phyloP scores from a whole-genome alignment of 2,797 vertebrate genomes.

The Toxotes lorentzi region DNA sequence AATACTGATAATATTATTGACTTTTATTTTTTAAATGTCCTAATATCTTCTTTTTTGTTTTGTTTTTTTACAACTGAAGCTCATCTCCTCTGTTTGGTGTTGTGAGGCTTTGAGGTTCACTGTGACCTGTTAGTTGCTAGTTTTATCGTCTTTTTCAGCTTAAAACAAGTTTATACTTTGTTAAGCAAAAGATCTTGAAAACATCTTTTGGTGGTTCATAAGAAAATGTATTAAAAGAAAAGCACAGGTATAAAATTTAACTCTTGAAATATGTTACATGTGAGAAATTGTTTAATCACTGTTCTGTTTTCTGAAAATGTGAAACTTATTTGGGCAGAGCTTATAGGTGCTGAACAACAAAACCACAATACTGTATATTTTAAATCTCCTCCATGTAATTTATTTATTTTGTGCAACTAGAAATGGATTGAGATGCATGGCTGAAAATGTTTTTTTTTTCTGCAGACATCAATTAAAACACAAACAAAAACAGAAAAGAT shows the following conservation, averaged over 20 bases:
- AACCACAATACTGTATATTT: slow-evolving; percentile 31
- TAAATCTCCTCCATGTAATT: slow-evolving; percentile 38
- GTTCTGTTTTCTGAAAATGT: slow-evolving; percentile 67
- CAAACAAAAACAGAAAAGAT: neutral
- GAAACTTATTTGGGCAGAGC: slow-evolving; percentile 30
- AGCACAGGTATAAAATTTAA: slow-evolving; percentile 30
- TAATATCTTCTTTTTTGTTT: slow-evolving; percentile 42
- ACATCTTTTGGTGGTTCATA: slow-evolving; percentile 35
- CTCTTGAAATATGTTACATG: slow-evolving; percentile 50
- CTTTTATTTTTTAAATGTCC: slow-evolving; percentile 52
- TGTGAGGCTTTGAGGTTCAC: slow-evolving; percentile 71
- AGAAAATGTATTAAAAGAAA: slow-evolving; percentile 34
- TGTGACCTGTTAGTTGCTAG: slow-evolving; percentile 72
- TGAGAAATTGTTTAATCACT: slow-evolving; percentile 70
- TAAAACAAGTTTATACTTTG: slow-evolving; percentile 51
- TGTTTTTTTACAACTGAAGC: slow-evolving; percentile 59
- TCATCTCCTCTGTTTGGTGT: slow-evolving; percentile 72
- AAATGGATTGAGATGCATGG: slow-evolving; percentile 39
- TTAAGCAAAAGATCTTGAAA: slow-evolving; percentile 26
- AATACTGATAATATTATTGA: slow-evolving; percentile 38
- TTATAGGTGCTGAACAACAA: slow-evolving; percentile 31
- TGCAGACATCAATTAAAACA: slow-evolving; percentile 41
- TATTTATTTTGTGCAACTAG: slow-evolving; percentile 20
- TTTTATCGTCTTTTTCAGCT: slow-evolving; percentile 64
- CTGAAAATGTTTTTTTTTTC: slow-evolving; percentile 29